These are phyloP conservation scores for Hyles vespertilio DNA, from an alignment of 1,140 invertebrate genomes.

Conservation along the genomic window DNA sequence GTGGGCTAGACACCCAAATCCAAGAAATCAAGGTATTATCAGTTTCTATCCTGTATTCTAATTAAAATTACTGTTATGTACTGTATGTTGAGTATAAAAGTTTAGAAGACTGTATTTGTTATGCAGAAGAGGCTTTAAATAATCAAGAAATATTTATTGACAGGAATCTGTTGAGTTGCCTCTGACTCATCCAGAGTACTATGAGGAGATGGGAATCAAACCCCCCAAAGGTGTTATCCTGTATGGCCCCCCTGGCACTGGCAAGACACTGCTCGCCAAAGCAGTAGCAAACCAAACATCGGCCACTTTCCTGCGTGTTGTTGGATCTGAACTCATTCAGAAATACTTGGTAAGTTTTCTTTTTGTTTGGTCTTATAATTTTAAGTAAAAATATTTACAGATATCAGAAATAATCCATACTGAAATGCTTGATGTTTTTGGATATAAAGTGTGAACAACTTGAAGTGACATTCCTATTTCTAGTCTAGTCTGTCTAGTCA, in stretches of 20 bases:
- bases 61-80: no score
- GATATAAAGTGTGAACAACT: no score
- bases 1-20: constrained; percentile 99
- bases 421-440: no score
- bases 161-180: constrained; percentile 99
- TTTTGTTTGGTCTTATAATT: not conserved
- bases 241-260: constrained; percentile 98
- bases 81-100: no score
- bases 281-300: constrained; percentile 99
- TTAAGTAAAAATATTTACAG: no score
- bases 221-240: constrained; percentile 99
- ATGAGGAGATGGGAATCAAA: constrained; percentile 99
- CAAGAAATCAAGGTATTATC: constrained; percentile 87
- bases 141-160: not conserved
- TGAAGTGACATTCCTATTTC: no score
- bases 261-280: constrained; percentile 98
- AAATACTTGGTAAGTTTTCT: constrained; percentile 90
- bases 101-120: no score
- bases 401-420: no score
- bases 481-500: no score
- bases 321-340: constrained; percentile 99
- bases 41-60: no score
- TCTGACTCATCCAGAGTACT: constrained; percentile 99
- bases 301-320: constrained; percentile 98
- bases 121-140: no score